Percentiles rank a stretch among this genome's conserved stretches.
phyloP scores from a whole-genome alignment of 1,140 invertebrate genomes.

The Leguminivora glycinivorella region DNA sequence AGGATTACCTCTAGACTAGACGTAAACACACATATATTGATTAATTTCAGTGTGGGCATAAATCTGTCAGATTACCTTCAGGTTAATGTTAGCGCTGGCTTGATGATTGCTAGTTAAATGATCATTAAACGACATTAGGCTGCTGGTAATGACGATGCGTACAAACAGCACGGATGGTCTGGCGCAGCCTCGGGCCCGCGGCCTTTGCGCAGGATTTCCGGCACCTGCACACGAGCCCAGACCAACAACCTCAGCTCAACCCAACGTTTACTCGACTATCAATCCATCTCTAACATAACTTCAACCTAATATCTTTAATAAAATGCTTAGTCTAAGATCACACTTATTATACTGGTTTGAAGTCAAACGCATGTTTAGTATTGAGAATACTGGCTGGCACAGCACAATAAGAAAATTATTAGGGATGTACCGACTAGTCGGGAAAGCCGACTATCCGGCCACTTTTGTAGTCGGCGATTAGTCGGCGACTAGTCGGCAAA shows the following conservation, averaged over 20 bases:
- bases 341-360: neutral
- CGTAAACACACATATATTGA: neutral
- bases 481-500: too few relatives aligned
- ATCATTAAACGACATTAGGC: slow-evolving; percentile 25
- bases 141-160: neutral
- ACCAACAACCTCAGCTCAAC: slow-evolving; percentile 29
- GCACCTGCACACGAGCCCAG: slow-evolving; percentile 47
- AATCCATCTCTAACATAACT: neutral
- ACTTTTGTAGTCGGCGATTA: too few relatives aligned
- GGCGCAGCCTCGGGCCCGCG: slow-evolving; percentile 52
- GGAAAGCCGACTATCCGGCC: too few relatives aligned
- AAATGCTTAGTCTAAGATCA: neutral
- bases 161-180: slow-evolving; percentile 22
- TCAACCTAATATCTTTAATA: neutral
- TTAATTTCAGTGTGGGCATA: slow-evolving; percentile 16
- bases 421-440: too few relatives aligned
- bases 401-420: slow-evolving; percentile 21
- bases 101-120: slow-evolving; percentile 17
- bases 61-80: slow-evolving; percentile 26
- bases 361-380: neutral
- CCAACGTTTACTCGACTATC: neutral
- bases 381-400: neutral
- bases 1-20: neutral
- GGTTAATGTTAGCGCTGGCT: neutral
- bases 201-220: slow-evolving; percentile 73